Evolutionary conservation across 2,113 vertebrate genomes (phyloP).

Genomic region (human): GRCh38 chr18:33658501-33659000

Average conservation of each 20-base stretch:
- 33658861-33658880: not conserved
- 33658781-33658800: not conserved
- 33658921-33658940: not conserved
- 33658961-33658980: not conserved
- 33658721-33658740: not conserved
- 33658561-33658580: not conserved
- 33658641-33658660: not conserved
- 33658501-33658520: accelerated
- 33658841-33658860: not conserved
- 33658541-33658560: not conserved
- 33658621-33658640: not conserved
- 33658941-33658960: not conserved
- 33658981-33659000: not conserved
- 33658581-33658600: not conserved
- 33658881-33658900: not conserved
- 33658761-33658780: not conserved
- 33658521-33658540: not conserved
- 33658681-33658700: not conserved
- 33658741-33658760: not conserved
- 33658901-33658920: not conserved
- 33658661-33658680: not conserved
- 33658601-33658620: not conserved
- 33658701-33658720: not conserved
- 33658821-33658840: not conserved
- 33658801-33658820: not conserved